Evolutionary conservation across 2,113 vertebrate genomes (phyloP).

Genomic region (Oceanodroma tethys): DNA sequence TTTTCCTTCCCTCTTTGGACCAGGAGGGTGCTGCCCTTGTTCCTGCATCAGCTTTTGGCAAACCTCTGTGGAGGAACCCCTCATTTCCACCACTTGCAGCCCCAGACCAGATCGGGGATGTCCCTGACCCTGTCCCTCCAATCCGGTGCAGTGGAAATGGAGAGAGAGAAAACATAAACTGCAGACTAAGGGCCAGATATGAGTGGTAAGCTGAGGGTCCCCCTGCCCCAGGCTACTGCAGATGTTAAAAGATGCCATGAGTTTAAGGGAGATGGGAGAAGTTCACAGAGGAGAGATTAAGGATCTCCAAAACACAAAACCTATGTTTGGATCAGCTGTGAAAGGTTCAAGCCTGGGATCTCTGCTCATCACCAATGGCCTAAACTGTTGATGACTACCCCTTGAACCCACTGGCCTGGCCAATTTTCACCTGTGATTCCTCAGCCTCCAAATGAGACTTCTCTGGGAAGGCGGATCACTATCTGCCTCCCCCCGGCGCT

Average conservation of each 20-base stretch:
- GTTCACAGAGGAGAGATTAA: neutral
- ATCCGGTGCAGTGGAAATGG: neutral
- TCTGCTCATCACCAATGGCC: neutral
- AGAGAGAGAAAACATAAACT: neutral
- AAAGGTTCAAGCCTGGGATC: neutral
- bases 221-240: neutral
- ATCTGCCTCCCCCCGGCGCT: rapidly evolving
- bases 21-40: neutral
- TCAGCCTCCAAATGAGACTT: neutral
- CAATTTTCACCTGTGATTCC: neutral
- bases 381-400: neutral
- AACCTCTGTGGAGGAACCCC: neutral
- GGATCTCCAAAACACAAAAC: neutral
- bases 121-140: neutral
- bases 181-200: neutral
- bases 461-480: neutral
- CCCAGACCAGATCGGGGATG: neutral
- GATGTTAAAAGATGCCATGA: neutral
- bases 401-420: too few relatives aligned
- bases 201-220: neutral
- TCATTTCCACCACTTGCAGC: neutral
- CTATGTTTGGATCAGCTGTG: neutral
- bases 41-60: neutral
- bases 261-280: neutral
- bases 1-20: neutral